Base-by-base conservation (phyloP, 1,140 invertebrate species). In the Meloidogyne hapla region DNA sequence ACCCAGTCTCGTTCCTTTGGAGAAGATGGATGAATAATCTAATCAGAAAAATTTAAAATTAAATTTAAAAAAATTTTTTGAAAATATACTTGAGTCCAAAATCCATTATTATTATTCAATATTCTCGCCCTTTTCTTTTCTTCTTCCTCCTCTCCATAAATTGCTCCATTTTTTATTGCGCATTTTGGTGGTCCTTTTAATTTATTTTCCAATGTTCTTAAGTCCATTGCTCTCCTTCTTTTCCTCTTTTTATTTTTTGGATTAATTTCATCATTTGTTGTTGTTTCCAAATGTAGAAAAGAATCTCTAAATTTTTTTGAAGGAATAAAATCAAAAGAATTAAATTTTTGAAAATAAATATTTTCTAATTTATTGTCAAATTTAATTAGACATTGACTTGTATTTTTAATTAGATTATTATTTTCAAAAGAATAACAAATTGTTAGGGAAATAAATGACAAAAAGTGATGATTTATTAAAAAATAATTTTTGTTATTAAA, bases 1-100 rank as follows among this genome's bases (percentile, higher is more conserved):
- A 85, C 84, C 84, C 84, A 85, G 26, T 87, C 83, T 40, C 80
- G 74, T 71, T 85, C 84, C 26, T 81, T 78, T 21, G 84, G 84
- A 0, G 77, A 66, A 21, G 76, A 74, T 4, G 84, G 84, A 67
- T 87, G 83, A 12, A 82, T 77, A 33, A 87, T 75, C 75, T 85
- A 82, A 74, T n/a, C n/a, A 23, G 6, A 63, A 69, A 68, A 68
- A 69, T n/a, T n/a, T n/a, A n/a, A n/a, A n/a, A n/a, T n/a, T n/a
- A n/a, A n/a, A 40, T 23, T 23, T 5, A 40, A 69, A 23, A 48
- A 40, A 28, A 10, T 69, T 23, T 69, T 21, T 15, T n/a, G n/a
- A n/a, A n/a, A n/a, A n/a, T n/a, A 33, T 13, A 56, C 48, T 8
- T 56, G 48, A n/a, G 48, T 56, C 48, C 18, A 56, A 18, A 56